These are phyloP conservation scores for Paracanthobrama guichenoti DNA, from an alignment of 2,113 vertebrate genomes.

Conservation along the genomic window DNA sequence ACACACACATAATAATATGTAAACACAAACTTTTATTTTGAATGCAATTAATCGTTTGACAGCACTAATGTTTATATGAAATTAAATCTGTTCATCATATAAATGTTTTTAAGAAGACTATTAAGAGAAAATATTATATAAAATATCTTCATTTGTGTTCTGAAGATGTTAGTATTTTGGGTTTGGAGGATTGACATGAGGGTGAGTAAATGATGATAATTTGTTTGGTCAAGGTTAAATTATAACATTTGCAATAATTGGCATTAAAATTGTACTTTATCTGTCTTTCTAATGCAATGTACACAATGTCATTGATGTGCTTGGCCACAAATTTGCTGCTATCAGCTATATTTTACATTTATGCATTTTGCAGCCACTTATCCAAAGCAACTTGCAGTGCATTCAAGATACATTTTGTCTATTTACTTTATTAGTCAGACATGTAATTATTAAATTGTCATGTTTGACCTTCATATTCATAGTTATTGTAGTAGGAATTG, in stretches of 20 bases:
- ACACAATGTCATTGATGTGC: background rate
- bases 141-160: background rate
- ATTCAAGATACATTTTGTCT: background rate
- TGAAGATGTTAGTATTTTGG: background rate
- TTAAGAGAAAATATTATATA: no score
- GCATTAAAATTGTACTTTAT: background rate
- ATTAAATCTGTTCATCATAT: no score
- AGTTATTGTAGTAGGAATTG: background rate
- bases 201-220: background rate
- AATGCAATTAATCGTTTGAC: no score
- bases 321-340: background rate
- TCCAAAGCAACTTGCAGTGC: background rate
- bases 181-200: background rate
- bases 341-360: background rate
- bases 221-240: background rate
- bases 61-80: no score
- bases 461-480: background rate
- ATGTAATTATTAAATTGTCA: no score
- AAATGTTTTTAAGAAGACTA: no score
- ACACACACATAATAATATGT: no score
- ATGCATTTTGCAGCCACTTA: background rate
- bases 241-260: background rate
- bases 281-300: background rate
- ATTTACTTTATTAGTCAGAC: background rate
- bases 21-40: no score